A percentile compares a stretch with the other conserved stretches of the same genome.
Evolutionary conservation across 2,797 vertebrate species (phyloP).

Genomic region (Lepilemur septentrionalis): DNA sequence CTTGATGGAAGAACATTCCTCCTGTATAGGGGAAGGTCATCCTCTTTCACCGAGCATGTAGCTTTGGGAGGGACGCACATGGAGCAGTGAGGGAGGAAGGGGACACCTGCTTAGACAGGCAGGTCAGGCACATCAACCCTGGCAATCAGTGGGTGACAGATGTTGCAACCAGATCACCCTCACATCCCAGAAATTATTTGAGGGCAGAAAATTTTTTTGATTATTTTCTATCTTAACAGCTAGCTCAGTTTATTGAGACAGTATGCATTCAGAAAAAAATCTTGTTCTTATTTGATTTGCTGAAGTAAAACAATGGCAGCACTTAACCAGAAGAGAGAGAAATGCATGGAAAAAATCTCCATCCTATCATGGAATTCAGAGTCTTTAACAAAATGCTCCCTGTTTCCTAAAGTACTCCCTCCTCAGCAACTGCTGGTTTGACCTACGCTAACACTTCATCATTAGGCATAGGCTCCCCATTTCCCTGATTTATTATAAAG

Average conservation of each 20-base stretch:
- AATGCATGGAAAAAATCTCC: neutral
- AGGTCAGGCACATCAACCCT: too few species aligned
- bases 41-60: too few species aligned
- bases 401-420: slow-evolving; percentile 20
- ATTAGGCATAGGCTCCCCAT: slow-evolving; percentile 38
- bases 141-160: too few species aligned
- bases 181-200: neutral
- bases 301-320: neutral
- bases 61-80: too few species aligned
- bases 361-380: neutral
- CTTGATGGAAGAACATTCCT: too few species aligned
- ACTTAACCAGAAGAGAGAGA: neutral
- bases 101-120: too few species aligned
- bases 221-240: neutral
- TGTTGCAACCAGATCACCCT: too few species aligned
- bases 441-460: slow-evolving; percentile 65
- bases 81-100: too few species aligned
- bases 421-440: slow-evolving; percentile 32
- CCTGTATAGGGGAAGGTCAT: too few species aligned
- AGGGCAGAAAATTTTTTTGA: neutral
- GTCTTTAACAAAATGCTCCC: neutral
- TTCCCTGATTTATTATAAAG: slow-evolving; percentile 74
- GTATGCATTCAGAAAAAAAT: neutral
- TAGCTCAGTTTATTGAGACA: neutral
- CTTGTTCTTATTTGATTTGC: neutral